These are phyloP conservation scores for Fregetta grallaria DNA, from an alignment of 2,113 vertebrate genomes.

Conservation along the genomic window DNA sequence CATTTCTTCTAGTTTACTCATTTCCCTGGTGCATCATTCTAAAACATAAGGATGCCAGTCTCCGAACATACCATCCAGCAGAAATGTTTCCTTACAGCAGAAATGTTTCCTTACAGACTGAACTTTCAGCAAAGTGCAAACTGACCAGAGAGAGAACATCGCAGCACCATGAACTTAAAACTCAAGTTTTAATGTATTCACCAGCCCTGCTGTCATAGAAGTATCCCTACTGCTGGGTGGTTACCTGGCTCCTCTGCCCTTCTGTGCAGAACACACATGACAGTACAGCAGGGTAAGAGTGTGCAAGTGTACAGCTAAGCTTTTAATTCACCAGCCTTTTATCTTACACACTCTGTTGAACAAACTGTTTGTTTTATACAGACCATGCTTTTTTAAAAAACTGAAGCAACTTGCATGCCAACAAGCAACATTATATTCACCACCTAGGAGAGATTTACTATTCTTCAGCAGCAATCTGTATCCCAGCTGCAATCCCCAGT, in stretches of 20 bases:
- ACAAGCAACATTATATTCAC: background rate
- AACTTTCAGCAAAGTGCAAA: background rate
- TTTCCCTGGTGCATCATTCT: background rate
- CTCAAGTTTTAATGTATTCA: background rate
- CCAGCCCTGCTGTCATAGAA: background rate
- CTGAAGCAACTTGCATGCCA: background rate
- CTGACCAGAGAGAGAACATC: background rate
- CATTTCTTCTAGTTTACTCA: background rate
- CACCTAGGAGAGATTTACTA: background rate
- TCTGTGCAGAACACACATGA: rapidly evolving
- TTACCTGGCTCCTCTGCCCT: too few species aligned
- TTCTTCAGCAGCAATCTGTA: background rate
- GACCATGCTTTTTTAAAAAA: background rate
- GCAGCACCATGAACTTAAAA: background rate
- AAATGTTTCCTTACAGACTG: background rate
- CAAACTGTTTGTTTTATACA: background rate
- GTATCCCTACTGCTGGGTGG: background rate
- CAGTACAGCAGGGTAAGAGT: background rate
- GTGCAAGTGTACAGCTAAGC: background rate
- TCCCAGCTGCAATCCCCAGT: background rate
- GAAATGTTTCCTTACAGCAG: background rate
- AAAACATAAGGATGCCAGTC: background rate
- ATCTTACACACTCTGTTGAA: background rate
- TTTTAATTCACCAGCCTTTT: background rate
- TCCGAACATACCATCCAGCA: background rate